These are phyloP conservation scores for Zonitis immaculata DNA, from an alignment of 2,888 invertebrate genomes.

Conservation along the genomic window DNA sequence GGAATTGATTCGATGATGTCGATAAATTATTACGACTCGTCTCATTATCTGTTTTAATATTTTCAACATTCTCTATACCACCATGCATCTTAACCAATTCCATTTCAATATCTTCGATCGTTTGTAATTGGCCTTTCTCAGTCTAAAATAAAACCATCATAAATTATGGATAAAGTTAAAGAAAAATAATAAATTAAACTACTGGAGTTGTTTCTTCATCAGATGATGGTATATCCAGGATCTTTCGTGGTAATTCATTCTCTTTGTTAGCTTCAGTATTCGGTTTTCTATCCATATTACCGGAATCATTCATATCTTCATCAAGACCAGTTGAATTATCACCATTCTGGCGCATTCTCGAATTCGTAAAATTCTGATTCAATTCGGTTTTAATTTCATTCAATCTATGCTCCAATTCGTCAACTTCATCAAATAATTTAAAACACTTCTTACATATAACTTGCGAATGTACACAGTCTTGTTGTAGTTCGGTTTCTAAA, in stretches of 20 bases:
- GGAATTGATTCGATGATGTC: conserved; percentile 11
- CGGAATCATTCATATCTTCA: conserved; percentile 28
- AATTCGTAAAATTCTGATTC: conserved; percentile 48
- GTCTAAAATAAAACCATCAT: background rate
- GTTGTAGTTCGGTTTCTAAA: conserved; percentile 50
- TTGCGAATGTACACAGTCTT: conserved; percentile 53
- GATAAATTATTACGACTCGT: background rate
- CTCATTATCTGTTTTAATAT: conserved; percentile 16
- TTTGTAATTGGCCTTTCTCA: conserved; percentile 25
- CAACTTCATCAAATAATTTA: conserved; percentile 59
- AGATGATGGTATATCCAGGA: conserved; percentile 45
- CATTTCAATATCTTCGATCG: conserved; percentile 46
- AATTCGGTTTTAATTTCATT: conserved; percentile 53
- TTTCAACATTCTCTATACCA: conserved; percentile 17
- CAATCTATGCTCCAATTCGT: conserved; percentile 53
- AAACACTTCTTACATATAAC: conserved; percentile 66
- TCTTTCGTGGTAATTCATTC: conserved; percentile 40
- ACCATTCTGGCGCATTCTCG: conserved; percentile 31
- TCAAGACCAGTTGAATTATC: conserved; percentile 20
- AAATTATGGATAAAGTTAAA: background rate
- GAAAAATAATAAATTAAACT: background rate
- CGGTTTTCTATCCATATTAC: conserved; percentile 23
- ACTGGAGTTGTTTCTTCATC: conserved; percentile 38
- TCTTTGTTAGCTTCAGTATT: conserved; percentile 27
- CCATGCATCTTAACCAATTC: conserved; percentile 44